phyloP scores from a whole-genome alignment of 2,888 invertebrate genomes.

The Trachelus troglodyta region DNA sequence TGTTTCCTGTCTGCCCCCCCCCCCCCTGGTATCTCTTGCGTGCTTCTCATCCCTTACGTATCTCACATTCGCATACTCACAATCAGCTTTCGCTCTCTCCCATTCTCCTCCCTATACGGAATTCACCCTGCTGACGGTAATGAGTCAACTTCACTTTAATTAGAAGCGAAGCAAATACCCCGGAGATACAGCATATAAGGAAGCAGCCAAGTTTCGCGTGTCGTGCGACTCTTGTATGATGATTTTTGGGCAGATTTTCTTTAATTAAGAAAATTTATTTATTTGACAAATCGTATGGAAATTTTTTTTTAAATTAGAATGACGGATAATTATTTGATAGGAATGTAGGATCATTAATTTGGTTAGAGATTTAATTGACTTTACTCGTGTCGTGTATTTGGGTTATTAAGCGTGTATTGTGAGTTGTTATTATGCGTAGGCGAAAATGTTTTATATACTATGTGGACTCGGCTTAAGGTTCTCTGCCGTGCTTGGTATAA shows the following conservation, averaged over 20 bases:
- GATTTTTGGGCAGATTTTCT: neutral
- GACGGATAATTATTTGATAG: no score
- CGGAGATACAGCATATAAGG: neutral
- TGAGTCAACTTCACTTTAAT: slow-evolving; percentile 55
- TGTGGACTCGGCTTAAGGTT: neutral
- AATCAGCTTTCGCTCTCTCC: neutral
- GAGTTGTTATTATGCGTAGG: neutral
- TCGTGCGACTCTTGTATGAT: neutral
- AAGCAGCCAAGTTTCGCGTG: neutral
- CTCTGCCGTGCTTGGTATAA: neutral
- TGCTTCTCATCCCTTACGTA: neutral
- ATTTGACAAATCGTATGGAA: neutral
- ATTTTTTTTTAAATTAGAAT: neutral
- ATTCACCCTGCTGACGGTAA: slow-evolving; percentile 47
- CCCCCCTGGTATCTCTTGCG: slow-evolving; percentile 6
- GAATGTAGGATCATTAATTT: no score
- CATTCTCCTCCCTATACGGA: neutral
- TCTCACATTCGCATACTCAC: neutral
- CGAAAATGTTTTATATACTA: neutral
- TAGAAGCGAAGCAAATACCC: slow-evolving; percentile 27
- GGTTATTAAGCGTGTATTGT: no score
- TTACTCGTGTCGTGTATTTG: no score
- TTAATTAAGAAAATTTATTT: neutral
- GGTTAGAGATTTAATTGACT: neutral
- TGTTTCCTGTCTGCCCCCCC: slow-evolving; percentile 2